phyloP scores from a whole-genome alignment of 2,113 vertebrate species.

The Daphoenositta chrysoptera region DNA sequence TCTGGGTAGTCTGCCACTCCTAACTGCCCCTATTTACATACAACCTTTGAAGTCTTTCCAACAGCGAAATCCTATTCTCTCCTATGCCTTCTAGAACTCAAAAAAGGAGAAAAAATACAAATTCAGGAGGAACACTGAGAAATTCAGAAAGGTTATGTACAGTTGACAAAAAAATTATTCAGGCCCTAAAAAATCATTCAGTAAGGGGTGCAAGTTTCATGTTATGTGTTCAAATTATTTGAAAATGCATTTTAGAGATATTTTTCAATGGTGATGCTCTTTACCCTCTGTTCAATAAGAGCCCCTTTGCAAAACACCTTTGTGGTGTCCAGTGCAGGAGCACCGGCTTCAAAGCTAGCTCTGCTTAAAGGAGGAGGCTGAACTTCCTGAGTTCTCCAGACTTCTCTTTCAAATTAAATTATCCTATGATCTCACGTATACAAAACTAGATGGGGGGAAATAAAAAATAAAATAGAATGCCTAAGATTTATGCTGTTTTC shows the following conservation, averaged over 20 bases:
- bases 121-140: not conserved
- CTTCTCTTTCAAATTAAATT: not conserved
- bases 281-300: not conserved
- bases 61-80: not conserved
- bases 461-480: not conserved
- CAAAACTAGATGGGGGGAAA: rapidly evolving
- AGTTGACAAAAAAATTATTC: not conserved
- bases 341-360: not conserved
- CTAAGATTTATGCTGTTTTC: not conserved
- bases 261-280: not conserved
- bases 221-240: not conserved
- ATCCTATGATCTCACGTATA: not conserved
- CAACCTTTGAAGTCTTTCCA: not conserved
- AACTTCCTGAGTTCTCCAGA: not conserved
- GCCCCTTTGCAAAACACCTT: not conserved
- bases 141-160: not conserved
- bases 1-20: not conserved
- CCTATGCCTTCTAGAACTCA: not conserved
- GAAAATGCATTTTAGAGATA: not conserved
- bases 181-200: not conserved
- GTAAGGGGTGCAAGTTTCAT: not conserved
- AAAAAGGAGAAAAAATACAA: not conserved
- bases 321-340: not conserved
- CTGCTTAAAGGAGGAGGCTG: not conserved
- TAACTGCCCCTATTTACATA: not conserved